Evolutionary conservation across 2,888 invertebrate genomes (phyloP), one percentile per base, ranked within the genome.

Genomic region (Coleophora flavipennella): DNA sequence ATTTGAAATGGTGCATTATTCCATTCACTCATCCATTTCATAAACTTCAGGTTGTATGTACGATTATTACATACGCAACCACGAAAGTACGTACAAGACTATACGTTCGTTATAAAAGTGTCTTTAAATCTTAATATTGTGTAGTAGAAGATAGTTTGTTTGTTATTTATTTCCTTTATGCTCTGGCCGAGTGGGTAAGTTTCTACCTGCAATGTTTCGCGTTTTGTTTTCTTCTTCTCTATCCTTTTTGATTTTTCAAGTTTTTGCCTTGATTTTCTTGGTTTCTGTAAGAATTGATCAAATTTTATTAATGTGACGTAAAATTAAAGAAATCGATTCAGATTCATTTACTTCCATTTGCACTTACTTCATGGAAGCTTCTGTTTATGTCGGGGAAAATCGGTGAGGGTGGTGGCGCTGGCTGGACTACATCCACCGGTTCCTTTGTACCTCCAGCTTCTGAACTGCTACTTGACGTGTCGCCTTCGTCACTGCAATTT

Each of bases 391-490:
- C 73, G 8, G 83, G 76, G 28, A 89, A 75, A 43, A 88, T 87
- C 8, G 93, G 92, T 0, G 92, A 91, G 33, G 91, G 89, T 1
- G 92, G 92, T 41, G 93, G 92, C 11, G 89, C 91, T 13, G 69
- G 61, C 43, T 81, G 80, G 42, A 58, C 68, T 25, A 71, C 62
- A 51, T 81, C 77, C 34, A 73, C 72, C 40, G 85, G 84, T 54
- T 90, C 89, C 49, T 88, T 89, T 13, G 57, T 49, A 7, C 85
- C 86, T 44, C 86, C 87, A 50, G 90, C 91, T 48, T 91, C 91
- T 4, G 90, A 89, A 55, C 89, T 89, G 61, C 90, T 91, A 45
- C 89, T 90, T 32, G 90, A 91, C 6, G 91, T 90, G 53, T 92
- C 92, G 4, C 93, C 93, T 74, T 93, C 93, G 55, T 93, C 93